A percentile compares a stretch with the other conserved stretches of the same genome.
These are phyloP conservation scores for Mus musculus DNA, from an alignment of 2,113 vertebrate genomes.

Conservation along the genomic window GRCm39 chr11:11984501-11985000, in stretches of 20 bases:
- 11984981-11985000: background rate
- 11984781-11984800: background rate
- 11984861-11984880: background rate
- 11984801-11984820: background rate
- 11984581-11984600: background rate
- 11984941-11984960: background rate
- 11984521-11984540: background rate
- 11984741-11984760: background rate
- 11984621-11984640: too few relatives aligned
- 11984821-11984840: background rate
- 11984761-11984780: background rate
- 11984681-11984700: background rate
- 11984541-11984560: background rate
- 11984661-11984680: background rate
- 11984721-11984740: background rate
- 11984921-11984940: background rate
- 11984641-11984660: background rate
- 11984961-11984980: background rate
- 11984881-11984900: background rate
- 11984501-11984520: background rate
- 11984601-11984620: background rate
- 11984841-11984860: background rate
- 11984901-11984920: background rate
- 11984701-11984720: background rate
- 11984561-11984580: conserved; percentile 15